A percentile compares a stretch with the other conserved stretches of the same genome.
Conservation (phyloP, 2,113 vertebrate species). For the Diadophis punctatus region DNA sequence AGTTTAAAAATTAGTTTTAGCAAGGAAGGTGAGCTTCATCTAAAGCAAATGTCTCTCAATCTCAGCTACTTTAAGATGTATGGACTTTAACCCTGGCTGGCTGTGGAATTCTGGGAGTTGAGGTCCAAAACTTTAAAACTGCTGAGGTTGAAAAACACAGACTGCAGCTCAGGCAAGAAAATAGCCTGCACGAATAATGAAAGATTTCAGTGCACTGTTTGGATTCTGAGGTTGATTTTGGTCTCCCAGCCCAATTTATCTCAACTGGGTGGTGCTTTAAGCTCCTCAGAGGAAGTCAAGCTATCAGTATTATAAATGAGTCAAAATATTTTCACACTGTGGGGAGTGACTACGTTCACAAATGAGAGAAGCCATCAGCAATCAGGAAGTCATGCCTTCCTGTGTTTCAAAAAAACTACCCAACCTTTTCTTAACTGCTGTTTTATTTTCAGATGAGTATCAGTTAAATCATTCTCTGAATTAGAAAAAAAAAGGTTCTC, state of each 20-base stretch:
- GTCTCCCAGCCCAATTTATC: neutral
- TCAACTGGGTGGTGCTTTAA: neutral
- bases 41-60: neutral
- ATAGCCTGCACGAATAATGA: neutral
- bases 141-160: neutral
- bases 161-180: neutral
- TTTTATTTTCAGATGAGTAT: neutral
- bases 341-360: neutral
- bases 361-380: neutral
- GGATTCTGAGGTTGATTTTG: neutral
- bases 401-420: neutral
- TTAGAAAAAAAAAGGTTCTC: neutral
- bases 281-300: neutral
- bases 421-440: neutral
- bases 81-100: neutral
- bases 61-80: neutral
- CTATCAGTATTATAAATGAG: neutral
- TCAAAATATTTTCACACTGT: neutral
- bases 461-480: neutral
- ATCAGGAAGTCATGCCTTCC: neutral
- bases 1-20: neutral
- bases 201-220: neutral
- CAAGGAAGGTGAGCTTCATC: neutral
- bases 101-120: neutral
- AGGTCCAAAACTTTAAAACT: neutral